Evolutionary conservation across 2,113 vertebrate species (phyloP), one percentile per base, ranked within the genome.

Genomic region (Percina caprodes): DNA sequence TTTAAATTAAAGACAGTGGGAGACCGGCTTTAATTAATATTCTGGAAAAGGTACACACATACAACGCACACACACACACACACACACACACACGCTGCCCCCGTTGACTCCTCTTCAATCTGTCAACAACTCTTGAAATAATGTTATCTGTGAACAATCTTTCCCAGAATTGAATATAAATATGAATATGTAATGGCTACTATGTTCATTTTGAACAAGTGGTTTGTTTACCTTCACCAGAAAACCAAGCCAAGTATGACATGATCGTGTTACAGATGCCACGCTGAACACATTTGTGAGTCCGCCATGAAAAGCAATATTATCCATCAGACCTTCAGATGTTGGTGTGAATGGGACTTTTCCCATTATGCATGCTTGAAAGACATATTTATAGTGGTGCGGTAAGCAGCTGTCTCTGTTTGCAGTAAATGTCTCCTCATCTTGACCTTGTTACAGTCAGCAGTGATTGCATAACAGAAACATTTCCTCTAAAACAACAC

Each of bases 401-500:
- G 39, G 39, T 58, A 12, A 67, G 71, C 42, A 63, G 51, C 56
- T 39, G 24, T 33, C 51, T 75, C 7, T 79, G 58, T 39, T 78
- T 65, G 24, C 59, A 13, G 75, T 66, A 60, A 60, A 75, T 33
- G n/a, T 73, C 76, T 74, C 60, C 51, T 65, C 0, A 48, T 69
- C 52, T 59, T 63, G 77, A 67, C 72, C 51, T 52, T 45, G 10
- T 23, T 58, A 60, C 11, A 8, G 26, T 62, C 67, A 77, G 72
- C 63, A 30, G 60, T 5, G 69, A 48, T 80, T 84, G 49, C 74
- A 1, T 8, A 80, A 81, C 19, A 75, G 66, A 61, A 61, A 48
- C 16, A 18, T 46, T 82, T 85, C 67, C 79, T 70, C 35, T 61
- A 19, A 73, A 69, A n/a, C 23, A 23, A 8, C 30, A 9, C 58